Conservation (phyloP, 2,888 invertebrate genomes). For the Drosophila meridionalis region DNA sequence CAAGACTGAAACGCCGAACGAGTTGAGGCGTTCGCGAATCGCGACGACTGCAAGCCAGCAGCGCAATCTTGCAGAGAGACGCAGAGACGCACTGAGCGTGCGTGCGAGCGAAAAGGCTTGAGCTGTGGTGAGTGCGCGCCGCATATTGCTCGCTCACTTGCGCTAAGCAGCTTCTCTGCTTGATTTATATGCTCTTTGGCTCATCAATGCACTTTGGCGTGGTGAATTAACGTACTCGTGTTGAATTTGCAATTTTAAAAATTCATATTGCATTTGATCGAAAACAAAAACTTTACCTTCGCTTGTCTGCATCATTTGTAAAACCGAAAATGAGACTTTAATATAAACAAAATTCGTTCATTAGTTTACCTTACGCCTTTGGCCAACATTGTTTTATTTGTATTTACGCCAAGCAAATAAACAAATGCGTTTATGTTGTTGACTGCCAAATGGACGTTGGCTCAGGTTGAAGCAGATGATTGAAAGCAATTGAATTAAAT, state of each 20-base stretch:
- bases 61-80: constrained; percentile 16
- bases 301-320: not conserved
- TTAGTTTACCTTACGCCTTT: constrained; percentile 34
- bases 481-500: constrained; percentile 33
- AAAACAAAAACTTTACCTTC: constrained; percentile 10
- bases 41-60: constrained; percentile 25
- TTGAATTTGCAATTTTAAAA: constrained; percentile 17
- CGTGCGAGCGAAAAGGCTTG: constrained; percentile 13
- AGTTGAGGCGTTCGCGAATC: constrained; percentile 16
- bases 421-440: constrained; percentile 38
- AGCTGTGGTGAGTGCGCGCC: constrained; percentile 9
- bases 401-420: constrained; percentile 40
- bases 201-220: constrained; percentile 13
- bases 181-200: constrained; percentile 30
- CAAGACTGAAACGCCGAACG: constrained; percentile 67
- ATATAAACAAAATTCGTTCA: constrained; percentile 34
- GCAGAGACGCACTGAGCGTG: constrained; percentile 13
- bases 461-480: constrained; percentile 33
- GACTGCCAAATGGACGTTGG: constrained; percentile 28
- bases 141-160: not conserved
- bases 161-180: constrained; percentile 1
- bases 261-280: not conserved
- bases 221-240: constrained; percentile 8
- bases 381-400: constrained; percentile 9
- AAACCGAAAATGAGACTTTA: constrained; percentile 19